Conservation (phyloP, 2,113 vertebrate species). For the Jaculus jaculus region DNA sequence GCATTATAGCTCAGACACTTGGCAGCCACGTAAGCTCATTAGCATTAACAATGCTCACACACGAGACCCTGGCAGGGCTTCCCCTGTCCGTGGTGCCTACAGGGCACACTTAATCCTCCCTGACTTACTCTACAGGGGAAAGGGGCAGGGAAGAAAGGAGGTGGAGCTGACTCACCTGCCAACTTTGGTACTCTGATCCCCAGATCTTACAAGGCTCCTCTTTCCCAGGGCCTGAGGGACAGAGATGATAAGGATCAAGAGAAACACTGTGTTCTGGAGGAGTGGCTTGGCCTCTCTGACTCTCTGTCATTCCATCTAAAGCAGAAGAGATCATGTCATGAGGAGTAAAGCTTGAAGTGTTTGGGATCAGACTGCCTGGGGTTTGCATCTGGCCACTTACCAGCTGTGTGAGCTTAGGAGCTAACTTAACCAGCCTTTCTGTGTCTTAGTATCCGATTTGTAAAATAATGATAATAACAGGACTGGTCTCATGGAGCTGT, state of each 20-base stretch:
- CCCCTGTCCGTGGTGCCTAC: not conserved
- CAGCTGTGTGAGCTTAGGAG: conserved; percentile 11
- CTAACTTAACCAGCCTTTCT: not conserved
- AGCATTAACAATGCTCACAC: not conserved
- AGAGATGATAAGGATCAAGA: not conserved
- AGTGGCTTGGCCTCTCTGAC: not conserved
- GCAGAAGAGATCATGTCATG: not conserved
- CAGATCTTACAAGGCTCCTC: not conserved
- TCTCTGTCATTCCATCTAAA: not conserved
- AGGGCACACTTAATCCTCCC: conserved; percentile 6
- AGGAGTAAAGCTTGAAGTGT: not conserved
- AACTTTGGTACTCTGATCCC: not conserved
- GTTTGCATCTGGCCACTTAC: not conserved
- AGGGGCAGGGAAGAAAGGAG: not conserved
- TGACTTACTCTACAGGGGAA: not conserved
- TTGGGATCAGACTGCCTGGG: not conserved
- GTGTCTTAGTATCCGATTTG: not conserved
- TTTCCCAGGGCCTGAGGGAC: not conserved
- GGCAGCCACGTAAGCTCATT: not conserved
- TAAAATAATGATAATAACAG: not conserved
- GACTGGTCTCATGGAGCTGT: not conserved
- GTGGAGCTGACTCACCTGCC: not conserved
- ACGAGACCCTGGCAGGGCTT: conserved; percentile 1
- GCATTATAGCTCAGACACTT: not conserved
- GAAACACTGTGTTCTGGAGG: not conserved